phyloP scores from a whole-genome alignment of 2,797 vertebrate species.

The Tarsius wallacei region DNA sequence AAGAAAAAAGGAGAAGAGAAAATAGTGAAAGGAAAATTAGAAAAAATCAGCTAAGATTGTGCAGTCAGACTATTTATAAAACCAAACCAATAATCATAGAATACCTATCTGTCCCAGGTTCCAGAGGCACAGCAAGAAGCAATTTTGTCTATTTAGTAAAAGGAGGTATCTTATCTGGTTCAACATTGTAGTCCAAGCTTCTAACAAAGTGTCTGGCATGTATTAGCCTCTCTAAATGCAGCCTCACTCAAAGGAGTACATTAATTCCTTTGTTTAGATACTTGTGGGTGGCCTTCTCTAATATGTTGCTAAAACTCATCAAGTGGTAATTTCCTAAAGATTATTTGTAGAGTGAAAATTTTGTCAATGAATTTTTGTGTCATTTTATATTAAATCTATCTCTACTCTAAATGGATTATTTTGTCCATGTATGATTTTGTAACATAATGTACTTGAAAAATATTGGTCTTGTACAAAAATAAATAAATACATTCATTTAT shows the following conservation, averaged over 20 bases:
- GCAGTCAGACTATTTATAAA: not conserved
- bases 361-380: not conserved
- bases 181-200: not conserved
- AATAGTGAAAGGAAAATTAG: not conserved
- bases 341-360: not conserved
- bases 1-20: not conserved
- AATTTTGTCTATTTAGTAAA: not conserved
- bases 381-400: not conserved
- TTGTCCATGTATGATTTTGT: not conserved
- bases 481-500: not conserved
- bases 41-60: not conserved
- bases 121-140: not conserved
- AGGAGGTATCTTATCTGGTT: not conserved
- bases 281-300: not conserved
- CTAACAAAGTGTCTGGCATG: not conserved
- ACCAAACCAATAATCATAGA: not conserved
- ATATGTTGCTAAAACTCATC: conserved; percentile 5
- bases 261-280: not conserved
- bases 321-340: not conserved
- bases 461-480: not conserved
- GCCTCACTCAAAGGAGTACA: not conserved
- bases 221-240: not conserved
- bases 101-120: not conserved
- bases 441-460: not conserved
- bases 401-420: not conserved